phyloP scores from a whole-genome alignment of 2,888 invertebrate species.

The Parthenolecanium corni region DNA sequence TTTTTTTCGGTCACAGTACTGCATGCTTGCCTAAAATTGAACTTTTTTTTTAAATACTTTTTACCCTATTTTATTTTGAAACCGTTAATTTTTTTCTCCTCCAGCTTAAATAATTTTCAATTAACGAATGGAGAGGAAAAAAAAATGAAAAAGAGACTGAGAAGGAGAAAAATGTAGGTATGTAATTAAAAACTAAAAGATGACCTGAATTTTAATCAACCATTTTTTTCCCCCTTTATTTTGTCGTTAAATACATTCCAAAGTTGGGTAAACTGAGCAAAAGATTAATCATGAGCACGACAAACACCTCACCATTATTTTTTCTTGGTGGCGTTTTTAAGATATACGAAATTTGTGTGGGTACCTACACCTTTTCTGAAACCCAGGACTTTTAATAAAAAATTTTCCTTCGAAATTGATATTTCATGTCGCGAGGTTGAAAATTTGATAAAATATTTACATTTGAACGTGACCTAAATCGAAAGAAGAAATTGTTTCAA shows the following conservation, averaged over 20 bases:
- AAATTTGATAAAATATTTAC: too few relatives aligned
- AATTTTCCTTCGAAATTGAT: too few relatives aligned
- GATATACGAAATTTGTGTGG: too few relatives aligned
- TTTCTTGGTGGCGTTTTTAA: too few relatives aligned
- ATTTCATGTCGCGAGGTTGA: too few relatives aligned
- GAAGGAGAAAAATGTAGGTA: neutral
- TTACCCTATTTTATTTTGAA: neutral
- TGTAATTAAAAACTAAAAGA: constrained; percentile 28
- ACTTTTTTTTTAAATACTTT: neutral
- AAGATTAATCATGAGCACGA: constrained; percentile 20
- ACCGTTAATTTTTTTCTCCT: constrained; percentile 17
- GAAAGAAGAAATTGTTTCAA: too few relatives aligned
- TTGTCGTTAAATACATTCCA: constrained; percentile 15
- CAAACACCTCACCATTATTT: neutral
- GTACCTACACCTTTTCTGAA: too few relatives aligned
- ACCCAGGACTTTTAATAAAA: too few relatives aligned
- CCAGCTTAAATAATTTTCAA: constrained; percentile 28
- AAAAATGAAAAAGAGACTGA: constrained; percentile 1
- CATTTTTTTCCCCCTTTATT: constrained; percentile 11
- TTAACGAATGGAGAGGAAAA: constrained; percentile 10
- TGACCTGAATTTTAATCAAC: constrained; percentile 28
- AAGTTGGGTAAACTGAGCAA: constrained; percentile 2
- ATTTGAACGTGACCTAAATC: too few relatives aligned
- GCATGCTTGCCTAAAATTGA: constrained; percentile 16
- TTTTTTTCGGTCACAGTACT: constrained; percentile 8